Conservation (phyloP, 2,113 vertebrate genomes). For the Hystrix cristata region DNA sequence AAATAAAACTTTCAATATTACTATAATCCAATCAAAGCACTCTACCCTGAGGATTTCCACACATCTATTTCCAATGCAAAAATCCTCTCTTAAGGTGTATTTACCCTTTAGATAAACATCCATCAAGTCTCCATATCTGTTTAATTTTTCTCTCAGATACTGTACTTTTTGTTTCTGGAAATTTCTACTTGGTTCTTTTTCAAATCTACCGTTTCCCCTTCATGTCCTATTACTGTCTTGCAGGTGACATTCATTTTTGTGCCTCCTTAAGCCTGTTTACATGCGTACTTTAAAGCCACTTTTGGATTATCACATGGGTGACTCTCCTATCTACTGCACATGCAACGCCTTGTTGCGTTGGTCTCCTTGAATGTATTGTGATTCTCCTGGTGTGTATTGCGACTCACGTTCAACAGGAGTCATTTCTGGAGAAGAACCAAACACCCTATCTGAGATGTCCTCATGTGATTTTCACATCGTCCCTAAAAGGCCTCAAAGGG, state of each 20-base stretch:
- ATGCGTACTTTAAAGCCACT: background rate
- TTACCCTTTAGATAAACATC: background rate
- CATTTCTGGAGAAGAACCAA: background rate
- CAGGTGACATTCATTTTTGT: background rate
- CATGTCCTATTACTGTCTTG: background rate
- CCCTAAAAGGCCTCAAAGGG: background rate
- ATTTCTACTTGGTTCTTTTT: background rate
- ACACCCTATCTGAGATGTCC: background rate
- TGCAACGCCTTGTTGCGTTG: background rate
- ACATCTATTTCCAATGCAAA: background rate
- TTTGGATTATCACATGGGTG: background rate
- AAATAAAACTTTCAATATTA: background rate
- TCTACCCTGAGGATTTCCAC: background rate
- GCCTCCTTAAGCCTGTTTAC: background rate
- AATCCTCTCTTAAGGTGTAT: background rate
- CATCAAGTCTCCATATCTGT: background rate
- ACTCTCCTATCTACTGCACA: background rate
- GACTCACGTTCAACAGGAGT: background rate
- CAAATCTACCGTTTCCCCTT: background rate
- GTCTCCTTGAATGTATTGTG: background rate
- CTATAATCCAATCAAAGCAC: background rate
- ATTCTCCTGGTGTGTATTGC: background rate
- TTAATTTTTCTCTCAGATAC: background rate
- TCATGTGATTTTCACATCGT: background rate
- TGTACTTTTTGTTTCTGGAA: conserved; percentile 15